phyloP scores from a whole-genome alignment of 2,797 vertebrate species.

The Halcyon smyrnensis region DNA sequence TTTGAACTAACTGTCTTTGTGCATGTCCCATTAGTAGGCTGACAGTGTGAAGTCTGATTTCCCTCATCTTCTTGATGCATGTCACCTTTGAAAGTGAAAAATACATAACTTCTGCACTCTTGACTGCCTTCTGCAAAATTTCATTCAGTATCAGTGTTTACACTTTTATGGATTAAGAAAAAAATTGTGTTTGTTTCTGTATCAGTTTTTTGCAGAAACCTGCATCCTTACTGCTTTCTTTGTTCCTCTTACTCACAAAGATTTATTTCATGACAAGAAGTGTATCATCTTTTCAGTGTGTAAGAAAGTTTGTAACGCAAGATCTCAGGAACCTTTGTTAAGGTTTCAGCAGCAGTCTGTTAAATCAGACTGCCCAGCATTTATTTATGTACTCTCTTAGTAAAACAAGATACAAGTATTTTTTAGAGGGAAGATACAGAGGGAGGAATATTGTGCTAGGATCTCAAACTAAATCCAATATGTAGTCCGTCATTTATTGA shows the following conservation, averaged over 20 bases:
- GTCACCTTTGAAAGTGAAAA: conserved; percentile 52
- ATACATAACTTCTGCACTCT: conserved; percentile 46
- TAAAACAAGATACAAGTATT: background rate
- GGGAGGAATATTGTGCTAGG: background rate
- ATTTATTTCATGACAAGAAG: conserved; percentile 63
- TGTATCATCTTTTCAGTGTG: conserved; percentile 18
- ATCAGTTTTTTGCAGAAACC: conserved; percentile 52
- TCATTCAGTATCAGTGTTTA: conserved; percentile 24
- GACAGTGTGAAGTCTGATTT: conserved; percentile 54
- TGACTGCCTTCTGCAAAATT: conserved; percentile 38
- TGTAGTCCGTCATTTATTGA: conserved; percentile 30
- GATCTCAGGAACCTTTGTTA: conserved; percentile 17
- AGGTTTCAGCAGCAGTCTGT: conserved; percentile 21
- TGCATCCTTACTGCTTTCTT: conserved; percentile 29
- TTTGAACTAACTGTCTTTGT: conserved; percentile 63
- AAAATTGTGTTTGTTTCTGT: background rate
- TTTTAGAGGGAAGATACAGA: background rate
- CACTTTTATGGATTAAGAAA: conserved; percentile 52
- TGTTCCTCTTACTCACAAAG: conserved; percentile 26
- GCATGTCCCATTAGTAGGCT: conserved; percentile 50
- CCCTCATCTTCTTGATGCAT: conserved; percentile 29
- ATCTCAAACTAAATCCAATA: background rate
- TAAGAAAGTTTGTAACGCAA: conserved; percentile 16
- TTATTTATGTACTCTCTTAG: conserved; percentile 7
- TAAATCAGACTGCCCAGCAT: conserved; percentile 36